Conservation (phyloP, 2,113 vertebrate species). For the Philantomba maxwellii region DNA sequence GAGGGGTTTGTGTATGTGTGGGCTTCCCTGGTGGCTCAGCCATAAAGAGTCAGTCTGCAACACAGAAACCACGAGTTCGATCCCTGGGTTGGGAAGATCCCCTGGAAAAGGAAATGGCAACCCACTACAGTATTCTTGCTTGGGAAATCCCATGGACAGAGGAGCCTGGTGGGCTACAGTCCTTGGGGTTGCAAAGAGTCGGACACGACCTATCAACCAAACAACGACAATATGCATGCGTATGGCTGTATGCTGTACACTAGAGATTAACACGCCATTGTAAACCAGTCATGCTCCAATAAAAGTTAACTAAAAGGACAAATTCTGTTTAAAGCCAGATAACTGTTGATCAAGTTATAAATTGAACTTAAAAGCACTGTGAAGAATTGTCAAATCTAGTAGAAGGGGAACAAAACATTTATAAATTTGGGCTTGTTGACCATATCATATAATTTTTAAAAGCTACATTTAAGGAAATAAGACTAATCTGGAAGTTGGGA, state of each 20-base stretch:
- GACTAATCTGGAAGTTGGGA: not conserved
- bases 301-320: not conserved
- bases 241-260: not conserved
- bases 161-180: not conserved
- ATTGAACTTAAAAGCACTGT: not conserved
- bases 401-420: not conserved
- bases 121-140: not conserved
- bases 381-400: not conserved
- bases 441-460: not conserved
- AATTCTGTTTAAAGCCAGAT: not conserved
- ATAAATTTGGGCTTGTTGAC: not conserved
- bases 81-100: not conserved
- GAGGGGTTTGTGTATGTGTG: too few relatives aligned
- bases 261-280: fast-evolving
- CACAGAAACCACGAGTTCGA: too few relatives aligned
- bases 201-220: not conserved
- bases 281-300: not conserved
- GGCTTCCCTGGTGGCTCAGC: too few relatives aligned
- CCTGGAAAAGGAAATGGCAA: not conserved
- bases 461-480: not conserved
- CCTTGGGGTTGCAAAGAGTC: not conserved
- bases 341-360: not conserved
- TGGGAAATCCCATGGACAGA: not conserved
- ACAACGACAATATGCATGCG: fast-evolving
- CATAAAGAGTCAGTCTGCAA: too few relatives aligned